These are phyloP conservation scores for Lydus trimaculatus DNA, from an alignment of 2,888 invertebrate species.

Conservation along the genomic window DNA sequence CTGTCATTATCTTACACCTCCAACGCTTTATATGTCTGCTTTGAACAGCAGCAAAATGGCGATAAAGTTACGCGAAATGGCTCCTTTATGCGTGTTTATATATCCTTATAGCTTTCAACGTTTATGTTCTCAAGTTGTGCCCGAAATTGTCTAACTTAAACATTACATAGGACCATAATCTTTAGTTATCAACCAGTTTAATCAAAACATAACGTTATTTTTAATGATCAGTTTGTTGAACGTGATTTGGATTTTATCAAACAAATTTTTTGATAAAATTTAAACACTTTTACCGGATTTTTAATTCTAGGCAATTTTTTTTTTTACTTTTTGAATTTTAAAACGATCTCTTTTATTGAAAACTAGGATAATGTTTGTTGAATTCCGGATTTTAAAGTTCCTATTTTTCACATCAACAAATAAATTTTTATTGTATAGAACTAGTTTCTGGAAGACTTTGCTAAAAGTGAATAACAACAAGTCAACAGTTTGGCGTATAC, in stretches of 20 bases:
- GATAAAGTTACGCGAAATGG: conserved; percentile 61
- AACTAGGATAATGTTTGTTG: neutral
- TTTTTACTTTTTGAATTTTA: no score
- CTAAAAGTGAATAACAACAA: neutral
- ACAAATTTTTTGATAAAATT: conserved; percentile 18
- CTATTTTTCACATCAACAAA: neutral
- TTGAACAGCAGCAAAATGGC: conserved; percentile 57
- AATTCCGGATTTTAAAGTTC: neutral
- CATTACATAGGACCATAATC: conserved; percentile 51
- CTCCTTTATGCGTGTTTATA: conserved; percentile 62
- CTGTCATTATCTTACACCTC: conserved; percentile 60
- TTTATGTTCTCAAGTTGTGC: conserved; percentile 53
- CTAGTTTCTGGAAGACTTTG: neutral
- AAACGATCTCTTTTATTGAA: no score
- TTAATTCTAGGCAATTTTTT: no score
- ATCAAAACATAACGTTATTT: conserved; percentile 47
- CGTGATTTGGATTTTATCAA: conserved; percentile 37
- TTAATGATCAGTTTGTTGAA: conserved; percentile 38
- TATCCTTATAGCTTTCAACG: conserved; percentile 56
- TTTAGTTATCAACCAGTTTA: conserved; percentile 48
- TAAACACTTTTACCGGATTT: neutral
- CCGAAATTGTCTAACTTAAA: conserved; percentile 48
- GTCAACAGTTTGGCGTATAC: neutral
- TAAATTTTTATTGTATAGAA: neutral
- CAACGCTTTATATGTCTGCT: conserved; percentile 53